Base-by-base conservation (phyloP, 2,797 vertebrate genomes). In the Peromyscus aztecus region DNA sequence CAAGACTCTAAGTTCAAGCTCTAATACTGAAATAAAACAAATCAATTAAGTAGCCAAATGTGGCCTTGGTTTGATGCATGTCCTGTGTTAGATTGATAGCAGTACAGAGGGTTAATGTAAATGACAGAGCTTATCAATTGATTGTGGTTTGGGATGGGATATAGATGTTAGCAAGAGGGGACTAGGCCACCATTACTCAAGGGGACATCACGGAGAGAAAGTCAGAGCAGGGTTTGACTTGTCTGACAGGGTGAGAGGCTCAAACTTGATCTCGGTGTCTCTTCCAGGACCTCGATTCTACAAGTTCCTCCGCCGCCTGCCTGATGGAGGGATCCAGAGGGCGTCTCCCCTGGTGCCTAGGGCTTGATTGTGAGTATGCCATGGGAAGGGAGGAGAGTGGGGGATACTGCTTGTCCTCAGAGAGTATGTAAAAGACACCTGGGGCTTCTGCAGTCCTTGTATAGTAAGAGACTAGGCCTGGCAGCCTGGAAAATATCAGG, bases 391-490 rank as follows among this genome's bases (percentile, higher is more conserved):
- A 7, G 71, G 9, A 40, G 49, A n/a, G 37, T 21, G 1, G 6
- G 31, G 27, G 27, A 7, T 12, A 4, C 31, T 7, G 16, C 0
- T 9, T 17, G 11, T 46, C 52, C 55, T 49, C 1, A 2, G 77
- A 59, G 3, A 37, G 29, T 37, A 75, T 73, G 43, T 1, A 17
- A 69, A 55, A 71, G 57, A 10, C 0, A 0, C 13, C 14, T 10
- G 0, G 4, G 75, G n/a, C n/a, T n/a, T n/a, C n/a, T 10, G 12
- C 6, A 1, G 16, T 29, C 23, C 59, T 46, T 37, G 4, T n/a
- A 5, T 0, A 6, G n/a, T 23, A 46, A 69, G 37, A 31, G 40
- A 19, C n/a, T 10, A 55, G 6, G 37, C 13, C 9, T 0, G 0
- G 82, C 75, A 55, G 31, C 55, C 81, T 27, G 17, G 34, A 40